Evolutionary conservation across 2,113 vertebrate genomes (phyloP).

Genomic region (Lathamus discolor): DNA sequence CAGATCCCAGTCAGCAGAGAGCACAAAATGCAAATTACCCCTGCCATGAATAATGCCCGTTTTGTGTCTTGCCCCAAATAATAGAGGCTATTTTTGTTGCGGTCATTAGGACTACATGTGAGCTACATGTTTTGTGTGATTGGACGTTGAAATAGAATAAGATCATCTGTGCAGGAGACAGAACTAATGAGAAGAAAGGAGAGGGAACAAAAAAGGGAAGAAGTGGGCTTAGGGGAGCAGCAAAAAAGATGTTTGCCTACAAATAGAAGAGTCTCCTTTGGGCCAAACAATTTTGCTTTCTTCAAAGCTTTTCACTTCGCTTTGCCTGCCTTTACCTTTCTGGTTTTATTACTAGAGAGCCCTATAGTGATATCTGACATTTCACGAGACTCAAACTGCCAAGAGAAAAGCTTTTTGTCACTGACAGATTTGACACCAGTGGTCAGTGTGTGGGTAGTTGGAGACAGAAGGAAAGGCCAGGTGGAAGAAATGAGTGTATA

Average conservation of each 20-base stretch:
- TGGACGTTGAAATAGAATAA: conserved; percentile 36
- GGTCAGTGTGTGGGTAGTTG: background rate
- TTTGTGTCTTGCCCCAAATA: conserved; percentile 46
- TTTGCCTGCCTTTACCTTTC: conserved; percentile 17
- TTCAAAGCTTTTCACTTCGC: conserved; percentile 14
- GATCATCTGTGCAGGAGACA: conserved; percentile 11
- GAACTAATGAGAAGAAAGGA: conserved; percentile 57
- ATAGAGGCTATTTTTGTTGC: conserved; percentile 41
- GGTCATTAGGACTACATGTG: conserved; percentile 45
- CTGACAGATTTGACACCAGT: conserved; percentile 5
- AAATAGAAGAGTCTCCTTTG: conserved; percentile 5
- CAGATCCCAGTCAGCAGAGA: conserved; percentile 41
- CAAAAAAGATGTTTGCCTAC: conserved; percentile 40
- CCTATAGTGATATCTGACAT: background rate
- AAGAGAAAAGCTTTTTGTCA: background rate
- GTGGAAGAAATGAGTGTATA: background rate
- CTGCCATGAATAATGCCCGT: conserved; percentile 17
- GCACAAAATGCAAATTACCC: conserved; percentile 60
- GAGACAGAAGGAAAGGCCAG: background rate
- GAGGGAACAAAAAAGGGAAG: conserved; percentile 10
- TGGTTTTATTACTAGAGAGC: conserved; percentile 10
- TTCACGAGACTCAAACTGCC: background rate
- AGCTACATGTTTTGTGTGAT: conserved; percentile 46
- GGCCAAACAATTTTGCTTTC: conserved; percentile 18
- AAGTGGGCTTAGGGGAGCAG: background rate